These are phyloP conservation scores for Trichogramma pretiosum DNA, from an alignment of 1,140 invertebrate genomes.

Conservation along the genomic window DNA sequence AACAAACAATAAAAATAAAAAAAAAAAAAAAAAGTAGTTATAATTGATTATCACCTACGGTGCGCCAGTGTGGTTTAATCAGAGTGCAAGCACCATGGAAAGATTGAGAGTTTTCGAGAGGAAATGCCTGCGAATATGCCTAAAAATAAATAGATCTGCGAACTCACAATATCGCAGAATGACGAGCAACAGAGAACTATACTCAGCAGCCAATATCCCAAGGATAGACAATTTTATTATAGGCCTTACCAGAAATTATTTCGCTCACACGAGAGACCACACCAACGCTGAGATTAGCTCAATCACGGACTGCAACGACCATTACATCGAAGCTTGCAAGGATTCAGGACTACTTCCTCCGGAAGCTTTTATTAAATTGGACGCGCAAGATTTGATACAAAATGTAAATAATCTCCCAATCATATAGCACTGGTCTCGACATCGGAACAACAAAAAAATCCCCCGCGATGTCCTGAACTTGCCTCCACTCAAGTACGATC, in stretches of 20 bases:
- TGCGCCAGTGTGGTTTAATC: too few species aligned
- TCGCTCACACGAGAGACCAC: neutral
- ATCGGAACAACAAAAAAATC: conserved; percentile 9
- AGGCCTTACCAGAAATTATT: neutral
- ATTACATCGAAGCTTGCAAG: conserved; percentile 2
- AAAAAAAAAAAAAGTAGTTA: too few species aligned
- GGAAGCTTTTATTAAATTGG: conserved; percentile 14
- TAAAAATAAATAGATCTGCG: too few species aligned
- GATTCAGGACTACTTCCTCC: conserved; percentile 8
- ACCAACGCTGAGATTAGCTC: conserved; percentile 1
- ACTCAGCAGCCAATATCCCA: neutral
- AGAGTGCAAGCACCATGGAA: too few species aligned
- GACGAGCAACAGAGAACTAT: neutral
- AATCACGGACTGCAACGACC: neutral
- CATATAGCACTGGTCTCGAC: conserved; percentile 17
- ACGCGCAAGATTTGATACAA: conserved; percentile 13
- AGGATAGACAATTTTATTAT: conserved; percentile 1
- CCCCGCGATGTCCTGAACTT: neutral
- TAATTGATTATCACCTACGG: too few species aligned
- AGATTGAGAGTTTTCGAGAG: too few species aligned
- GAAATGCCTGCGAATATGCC: too few species aligned
- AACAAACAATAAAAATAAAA: too few species aligned
- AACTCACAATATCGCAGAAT: too few species aligned
- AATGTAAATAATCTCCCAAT: conserved; percentile 14
- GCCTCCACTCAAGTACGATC: neutral